A percentile compares a stretch with the other conserved stretches of the same genome.
Conservation (phyloP, 2,888 invertebrate species). For the Chrysolina oricalcia region DNA sequence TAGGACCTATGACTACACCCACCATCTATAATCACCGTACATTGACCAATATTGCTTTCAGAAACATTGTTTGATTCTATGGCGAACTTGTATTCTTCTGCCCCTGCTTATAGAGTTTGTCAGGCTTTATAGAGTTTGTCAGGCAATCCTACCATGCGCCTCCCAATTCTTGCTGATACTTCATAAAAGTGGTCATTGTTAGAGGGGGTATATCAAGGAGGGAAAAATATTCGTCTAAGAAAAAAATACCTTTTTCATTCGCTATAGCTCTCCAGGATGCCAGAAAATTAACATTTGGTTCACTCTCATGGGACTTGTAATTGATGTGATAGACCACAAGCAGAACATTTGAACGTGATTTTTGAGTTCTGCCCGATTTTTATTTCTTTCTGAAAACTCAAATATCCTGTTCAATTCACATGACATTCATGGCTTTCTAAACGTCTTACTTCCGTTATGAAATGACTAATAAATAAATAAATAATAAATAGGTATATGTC, state of each 20-base stretch:
- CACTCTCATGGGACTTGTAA: neutral
- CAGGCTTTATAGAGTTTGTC: neutral
- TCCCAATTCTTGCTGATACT: slow-evolving; percentile 17
- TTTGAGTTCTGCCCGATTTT: neutral
- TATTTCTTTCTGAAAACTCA: slow-evolving; percentile 5
- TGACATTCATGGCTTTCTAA: slow-evolving; percentile 11
- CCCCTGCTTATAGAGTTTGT: neutral
- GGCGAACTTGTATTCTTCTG: slow-evolving; percentile 10
- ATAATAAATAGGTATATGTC: too few species aligned
- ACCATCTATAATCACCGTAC: slow-evolving; percentile 24
- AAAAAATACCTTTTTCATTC: slow-evolving; percentile 6
- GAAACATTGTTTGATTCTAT: slow-evolving; percentile 4
- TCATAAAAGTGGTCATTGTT: neutral
- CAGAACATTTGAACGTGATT: slow-evolving; percentile 8
- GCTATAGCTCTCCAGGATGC: neutral
- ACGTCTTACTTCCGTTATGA: neutral
- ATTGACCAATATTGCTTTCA: slow-evolving; percentile 9
- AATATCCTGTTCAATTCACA: slow-evolving; percentile 3
- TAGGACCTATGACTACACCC: slow-evolving; percentile 22
- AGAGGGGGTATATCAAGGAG: slow-evolving; percentile 1
- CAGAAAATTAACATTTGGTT: neutral
- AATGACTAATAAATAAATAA: too few species aligned
- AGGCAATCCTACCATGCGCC: neutral
- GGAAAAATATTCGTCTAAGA: slow-evolving; percentile 3
- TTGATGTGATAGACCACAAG: neutral